Base-by-base conservation (phyloP, 1,140 invertebrate species). In the Dermatophagoides farinae region DNA sequence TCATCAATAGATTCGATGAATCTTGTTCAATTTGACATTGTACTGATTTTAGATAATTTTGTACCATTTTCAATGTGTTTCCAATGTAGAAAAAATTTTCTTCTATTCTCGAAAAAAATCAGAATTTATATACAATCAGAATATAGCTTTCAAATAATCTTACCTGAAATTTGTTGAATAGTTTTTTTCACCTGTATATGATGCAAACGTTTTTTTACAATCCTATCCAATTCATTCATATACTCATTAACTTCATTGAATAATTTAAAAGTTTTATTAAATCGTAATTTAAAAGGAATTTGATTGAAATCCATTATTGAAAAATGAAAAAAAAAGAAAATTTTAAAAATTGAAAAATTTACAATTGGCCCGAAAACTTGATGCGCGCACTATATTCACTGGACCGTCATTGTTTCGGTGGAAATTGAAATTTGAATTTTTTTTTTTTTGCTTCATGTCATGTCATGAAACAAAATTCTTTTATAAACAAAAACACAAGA, bases 211-310 rank as follows among this genome's bases (percentile, higher is more conserved):
- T 51, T 60, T 11, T 11, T 2, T 8, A 49, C n/a, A 47, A 52
- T 18, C 4, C 38, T 40, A 23, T 50, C 16, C 18, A 46, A 16
- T 12, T 60, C 12, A 5, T 37, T 8, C 14, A 25, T 50, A 9
- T 23, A n/a, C 1, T 41, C 47, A 10, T 14, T 9, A 12, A 60
- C 50, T 50, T 60, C 58, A 20, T 60, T 38, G 40, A 20, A 60
- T 16, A 49, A 38, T 37, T 60, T 60, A n/a, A 50, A 10, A 6
- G 44, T 31, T 5, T 16, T 4, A 16, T 51, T 23, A 31, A 60
- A 60, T 12, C 58, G 4, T 37, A 60, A 60, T 23, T 60, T 60
- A 41, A 60, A 60, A 1, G 58, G 58, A 46, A 60, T 49, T 16
- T 37, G 14, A 50, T 60, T 60, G 6, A 60, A 47, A 50, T 60